Evolutionary conservation across 2,888 invertebrate species (phyloP).

Genomic region (Orthosia cruda): DNA sequence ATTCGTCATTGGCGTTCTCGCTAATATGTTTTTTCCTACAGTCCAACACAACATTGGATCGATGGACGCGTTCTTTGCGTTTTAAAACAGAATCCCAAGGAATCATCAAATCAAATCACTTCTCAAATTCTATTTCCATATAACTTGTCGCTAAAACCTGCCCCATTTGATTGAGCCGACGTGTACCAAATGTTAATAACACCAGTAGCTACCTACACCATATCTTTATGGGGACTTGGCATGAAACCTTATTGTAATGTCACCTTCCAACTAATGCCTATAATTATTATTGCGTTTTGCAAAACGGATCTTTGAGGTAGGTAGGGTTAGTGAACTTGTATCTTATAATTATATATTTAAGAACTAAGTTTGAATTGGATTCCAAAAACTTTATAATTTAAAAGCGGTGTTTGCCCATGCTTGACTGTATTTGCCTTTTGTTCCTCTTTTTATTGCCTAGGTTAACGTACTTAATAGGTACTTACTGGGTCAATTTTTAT

Average conservation of each 20-base stretch:
- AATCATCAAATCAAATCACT: background rate
- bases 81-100: too few species aligned
- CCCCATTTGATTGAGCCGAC: slow-evolving; percentile 45
- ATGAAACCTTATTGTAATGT: slow-evolving; percentile 61
- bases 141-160: slow-evolving; percentile 13
- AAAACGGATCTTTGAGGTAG: slow-evolving; percentile 23
- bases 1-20: too few species aligned
- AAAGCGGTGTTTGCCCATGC: too few species aligned
- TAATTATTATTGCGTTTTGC: slow-evolving; percentile 53
- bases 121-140: background rate
- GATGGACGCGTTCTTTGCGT: too few species aligned
- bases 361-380: background rate
- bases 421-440: too few species aligned
- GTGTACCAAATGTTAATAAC: slow-evolving; percentile 46
- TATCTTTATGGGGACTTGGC: slow-evolving; percentile 62
- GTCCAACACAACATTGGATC: too few species aligned
- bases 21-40: too few species aligned
- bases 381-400: too few species aligned
- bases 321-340: slow-evolving; percentile 23
- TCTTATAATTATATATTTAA: slow-evolving; percentile 6
- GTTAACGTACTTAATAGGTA: background rate
- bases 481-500: background rate
- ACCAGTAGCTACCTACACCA: background rate
- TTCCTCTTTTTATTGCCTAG: too few species aligned
- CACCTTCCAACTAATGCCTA: slow-evolving; percentile 43